Evolutionary conservation across 2,888 invertebrate genomes (phyloP).

Genomic region (Cheilosia urbana): DNA sequence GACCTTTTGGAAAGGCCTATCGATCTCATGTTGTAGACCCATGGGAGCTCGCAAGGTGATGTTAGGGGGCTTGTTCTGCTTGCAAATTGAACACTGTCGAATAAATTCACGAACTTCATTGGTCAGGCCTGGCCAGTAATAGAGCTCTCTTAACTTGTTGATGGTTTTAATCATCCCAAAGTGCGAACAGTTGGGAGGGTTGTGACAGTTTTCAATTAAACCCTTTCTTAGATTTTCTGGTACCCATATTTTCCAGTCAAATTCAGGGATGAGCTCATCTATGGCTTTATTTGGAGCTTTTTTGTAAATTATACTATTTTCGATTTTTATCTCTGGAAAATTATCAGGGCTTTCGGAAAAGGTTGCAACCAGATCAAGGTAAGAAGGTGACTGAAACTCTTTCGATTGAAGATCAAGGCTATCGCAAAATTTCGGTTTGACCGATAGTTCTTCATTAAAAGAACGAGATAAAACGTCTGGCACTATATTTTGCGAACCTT

Average conservation of each 20-base stretch:
- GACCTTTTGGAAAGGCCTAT: slow-evolving; percentile 51
- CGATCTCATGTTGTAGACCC: not conserved
- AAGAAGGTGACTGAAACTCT: not conserved
- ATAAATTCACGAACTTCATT: slow-evolving; percentile 46
- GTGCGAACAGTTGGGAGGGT: not conserved
- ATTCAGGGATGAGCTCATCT: not conserved
- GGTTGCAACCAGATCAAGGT: not conserved
- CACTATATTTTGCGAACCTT: slow-evolving; percentile 76
- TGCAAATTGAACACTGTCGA: slow-evolving; percentile 22
- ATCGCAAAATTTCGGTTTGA: slow-evolving; percentile 25
- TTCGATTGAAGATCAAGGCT: slow-evolving; percentile 26
- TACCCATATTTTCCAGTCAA: not conserved
- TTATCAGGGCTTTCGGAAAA: not conserved
- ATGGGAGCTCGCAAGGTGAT: slow-evolving; percentile 8
- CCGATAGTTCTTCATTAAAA: not conserved
- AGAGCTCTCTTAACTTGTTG: slow-evolving; percentile 5
- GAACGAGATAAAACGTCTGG: slow-evolving; percentile 63
- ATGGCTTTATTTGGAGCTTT: not conserved
- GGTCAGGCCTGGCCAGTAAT: slow-evolving; percentile 59
- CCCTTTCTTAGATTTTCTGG: not conserved
- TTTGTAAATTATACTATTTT: not conserved
- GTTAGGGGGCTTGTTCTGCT: slow-evolving; percentile 40
- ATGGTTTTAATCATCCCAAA: slow-evolving; percentile 54
- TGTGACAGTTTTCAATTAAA: not conserved
- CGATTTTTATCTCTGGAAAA: not conserved